Percentiles rank a stretch among this genome's conserved stretches.
Evolutionary conservation across 2,797 vertebrate genomes (phyloP).

Genomic region (Iguana delicatissima): DNA sequence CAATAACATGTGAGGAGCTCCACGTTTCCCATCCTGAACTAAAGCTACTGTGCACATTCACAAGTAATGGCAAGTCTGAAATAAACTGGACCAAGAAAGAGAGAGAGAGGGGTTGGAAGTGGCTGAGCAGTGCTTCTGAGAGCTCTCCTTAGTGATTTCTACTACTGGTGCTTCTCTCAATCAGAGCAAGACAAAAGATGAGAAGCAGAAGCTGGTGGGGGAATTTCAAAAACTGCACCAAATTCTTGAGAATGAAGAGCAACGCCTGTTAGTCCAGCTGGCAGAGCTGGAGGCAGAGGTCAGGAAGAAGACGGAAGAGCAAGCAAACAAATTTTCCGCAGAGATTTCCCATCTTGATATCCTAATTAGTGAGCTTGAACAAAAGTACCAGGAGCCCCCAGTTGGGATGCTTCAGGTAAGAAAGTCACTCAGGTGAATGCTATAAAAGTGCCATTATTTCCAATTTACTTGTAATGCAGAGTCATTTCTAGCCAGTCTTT

Average conservation of each 20-base stretch:
- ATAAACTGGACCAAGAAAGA: not conserved
- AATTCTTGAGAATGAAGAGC: not conserved
- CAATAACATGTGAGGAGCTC: not conserved
- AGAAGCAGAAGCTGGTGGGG: not conserved
- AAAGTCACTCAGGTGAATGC: not conserved
- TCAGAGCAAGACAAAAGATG: not conserved
- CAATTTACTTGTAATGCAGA: not conserved
- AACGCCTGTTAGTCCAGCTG: not conserved
- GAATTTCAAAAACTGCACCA: constrained; percentile 15
- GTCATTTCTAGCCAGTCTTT: not conserved
- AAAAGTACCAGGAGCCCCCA: constrained; percentile 14
- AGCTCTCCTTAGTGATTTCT: not conserved
- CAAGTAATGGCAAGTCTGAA: not conserved
- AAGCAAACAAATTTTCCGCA: not conserved
- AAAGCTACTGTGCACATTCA: not conserved
- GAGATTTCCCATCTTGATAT: constrained; percentile 2
- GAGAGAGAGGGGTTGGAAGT: no score
- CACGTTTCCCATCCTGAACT: not conserved
- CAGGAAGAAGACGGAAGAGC: not conserved
- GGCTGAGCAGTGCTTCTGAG: not conserved
- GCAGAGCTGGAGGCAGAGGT: not conserved
- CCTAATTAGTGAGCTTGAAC: not conserved
- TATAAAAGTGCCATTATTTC: not conserved
- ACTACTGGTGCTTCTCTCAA: not conserved
- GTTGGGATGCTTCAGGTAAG: constrained; percentile 2